phyloP scores from a whole-genome alignment of 2,113 vertebrate species.

The Lepus europaeus region DNA sequence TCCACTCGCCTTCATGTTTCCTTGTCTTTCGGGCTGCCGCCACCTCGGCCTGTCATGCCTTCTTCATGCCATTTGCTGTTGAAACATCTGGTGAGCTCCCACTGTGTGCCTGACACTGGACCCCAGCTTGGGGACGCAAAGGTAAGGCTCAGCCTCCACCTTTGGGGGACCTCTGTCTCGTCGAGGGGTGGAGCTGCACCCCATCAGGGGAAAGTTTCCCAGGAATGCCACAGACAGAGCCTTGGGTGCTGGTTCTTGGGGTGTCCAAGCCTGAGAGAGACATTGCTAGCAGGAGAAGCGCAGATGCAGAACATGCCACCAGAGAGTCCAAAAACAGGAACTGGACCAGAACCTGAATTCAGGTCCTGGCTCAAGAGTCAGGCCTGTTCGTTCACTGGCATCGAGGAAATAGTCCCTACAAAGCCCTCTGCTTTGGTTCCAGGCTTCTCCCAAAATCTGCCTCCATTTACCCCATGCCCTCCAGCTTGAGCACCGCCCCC shows the following conservation, averaged over 20 bases:
- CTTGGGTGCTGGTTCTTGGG: not conserved
- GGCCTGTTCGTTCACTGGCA: not conserved
- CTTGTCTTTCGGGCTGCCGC: not conserved
- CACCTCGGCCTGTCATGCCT: not conserved
- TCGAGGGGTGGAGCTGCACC: not conserved
- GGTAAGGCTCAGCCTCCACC: not conserved
- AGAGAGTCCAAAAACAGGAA: not conserved
- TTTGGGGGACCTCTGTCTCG: not conserved
- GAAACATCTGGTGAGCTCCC: not conserved
- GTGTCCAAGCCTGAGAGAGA: not conserved
- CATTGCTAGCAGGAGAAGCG: not conserved
- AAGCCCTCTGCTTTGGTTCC: not conserved
- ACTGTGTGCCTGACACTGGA: not conserved
- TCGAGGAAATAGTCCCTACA: rapidly evolving
- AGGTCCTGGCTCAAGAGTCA: not conserved
- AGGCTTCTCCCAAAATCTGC: not conserved
- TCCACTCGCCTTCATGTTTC: not conserved
- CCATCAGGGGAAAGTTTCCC: not conserved
- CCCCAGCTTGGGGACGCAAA: not conserved
- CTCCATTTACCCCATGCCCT: not conserved
- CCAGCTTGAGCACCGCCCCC: not conserved
- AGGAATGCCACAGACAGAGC: not conserved
- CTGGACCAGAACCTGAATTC: too few species aligned
- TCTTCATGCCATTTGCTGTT: not conserved
- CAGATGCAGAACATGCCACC: not conserved